Evolutionary conservation across 2,888 invertebrate genomes (phyloP), one percentile per base, ranked within the genome.

Genomic region (Lamproptera curius): DNA sequence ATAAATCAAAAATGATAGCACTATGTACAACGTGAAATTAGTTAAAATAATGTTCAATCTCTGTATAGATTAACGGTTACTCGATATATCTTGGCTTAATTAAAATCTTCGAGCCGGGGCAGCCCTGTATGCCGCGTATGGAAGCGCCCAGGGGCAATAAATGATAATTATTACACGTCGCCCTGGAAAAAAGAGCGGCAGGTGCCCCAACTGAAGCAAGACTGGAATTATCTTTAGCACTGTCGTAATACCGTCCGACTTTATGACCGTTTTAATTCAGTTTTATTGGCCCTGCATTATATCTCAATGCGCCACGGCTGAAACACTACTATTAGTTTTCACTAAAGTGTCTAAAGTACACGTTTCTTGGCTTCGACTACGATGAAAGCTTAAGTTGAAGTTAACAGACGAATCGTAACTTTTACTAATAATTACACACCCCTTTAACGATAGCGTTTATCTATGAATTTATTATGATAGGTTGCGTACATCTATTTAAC

Each of bases 111-210:
- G 10, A n/a, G n/a, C 13, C 9, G 20, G 1, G 8, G 11, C 20
- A 17, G n/a, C 42, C 15, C 42, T 15, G n/a, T n/a, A n/a, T n/a
- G 10, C 9, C 9, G 20, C 14, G 15, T 10, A 13, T 35, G 36
- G 46, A 41, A 40, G 42, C 47, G 31, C 42, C 47, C 10, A 38
- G 28, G n/a, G 26, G 31, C 39, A n/a, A 39, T 43, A 34, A 43
- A 43, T 39, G 39, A 9, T 48, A 43, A 43, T 43, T 42, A 48
- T 28, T 48, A 43, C 42, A 42, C 34, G 39, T 38, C 34, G 28
- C 16, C 34, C 17, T 8, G 46, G 28, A 41, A 17, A 34, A 23
- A 28, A 28, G 4, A 36, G 8, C 38, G 33, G 48, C 42, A 42
- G 47, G 47, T 47, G 47, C 41, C 26, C 17, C 16, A 10, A 9